Base-by-base conservation (phyloP, 1,140 invertebrate genomes). In the Drosophila rhopaloa region DNA sequence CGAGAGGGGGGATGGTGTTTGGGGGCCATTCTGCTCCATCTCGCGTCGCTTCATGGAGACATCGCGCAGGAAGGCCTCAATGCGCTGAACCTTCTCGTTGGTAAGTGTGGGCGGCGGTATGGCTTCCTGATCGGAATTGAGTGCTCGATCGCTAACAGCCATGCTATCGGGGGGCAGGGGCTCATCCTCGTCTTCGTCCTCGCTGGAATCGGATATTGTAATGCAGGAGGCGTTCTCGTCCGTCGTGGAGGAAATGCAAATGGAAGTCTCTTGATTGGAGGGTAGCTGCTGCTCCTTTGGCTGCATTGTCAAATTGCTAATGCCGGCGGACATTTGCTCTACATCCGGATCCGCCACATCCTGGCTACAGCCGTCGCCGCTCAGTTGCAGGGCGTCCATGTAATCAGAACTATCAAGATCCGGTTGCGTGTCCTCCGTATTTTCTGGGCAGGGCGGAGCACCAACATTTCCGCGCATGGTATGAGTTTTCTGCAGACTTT, bases 1-100 rank as follows among this genome's bases (percentile, higher is more conserved):
- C 11, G 59, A 61, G 16, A 58, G 6, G 4, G 76, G 32, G 0
- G 29, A 50, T 0, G 27, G 58, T 37, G 14, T 58, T 5, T 7
- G 16, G 0, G 14, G 29, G 14, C 37, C 13, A 10, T 41, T 41
- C 3, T 46, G 46, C 14, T 65, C 37, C 35, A 79, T 58, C 29
- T 75, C 54, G 29, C 47, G 72, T 0, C 72, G 63, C 19, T 91
- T 78, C 0, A 79, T 48, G 6, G 88, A 86, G 0, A 92, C 88
- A 54, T 92, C 91, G 6, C 79, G 82, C 19, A 92, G 58, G 19
- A 92, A 92, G 0, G 82, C 91, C 50, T 85, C 72, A 7, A 92
- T 85, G 11, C 78, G 82, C 48, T 82, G 48, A 0, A 81, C 71
- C 19, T 88, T 88, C 16, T 73, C 76, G 13, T 16, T 53, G 43